phyloP scores from a whole-genome alignment of 2,888 invertebrate species.

The Stenoptilia bipunctidactyla region DNA sequence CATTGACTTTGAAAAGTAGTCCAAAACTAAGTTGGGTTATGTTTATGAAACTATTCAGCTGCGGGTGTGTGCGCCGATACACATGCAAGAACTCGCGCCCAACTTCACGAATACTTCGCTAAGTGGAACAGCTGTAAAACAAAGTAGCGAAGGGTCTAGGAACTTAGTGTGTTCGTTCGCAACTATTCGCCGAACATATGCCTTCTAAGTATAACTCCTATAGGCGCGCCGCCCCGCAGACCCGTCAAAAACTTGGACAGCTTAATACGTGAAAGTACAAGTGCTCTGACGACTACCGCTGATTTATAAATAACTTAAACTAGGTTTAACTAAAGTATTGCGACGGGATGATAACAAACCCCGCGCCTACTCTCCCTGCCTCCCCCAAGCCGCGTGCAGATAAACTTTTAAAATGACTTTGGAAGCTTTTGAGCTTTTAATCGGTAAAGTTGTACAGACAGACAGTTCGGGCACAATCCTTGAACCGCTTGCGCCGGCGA shows the following conservation, averaged over 20 bases:
- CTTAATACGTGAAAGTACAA: slow-evolving; percentile 40
- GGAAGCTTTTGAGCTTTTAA: slow-evolving; percentile 74
- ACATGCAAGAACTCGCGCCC: slow-evolving; percentile 69
- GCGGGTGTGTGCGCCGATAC: slow-evolving; percentile 67
- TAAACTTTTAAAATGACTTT: slow-evolving; percentile 74
- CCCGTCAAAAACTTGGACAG: slow-evolving; percentile 36
- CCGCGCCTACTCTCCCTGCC: slow-evolving; percentile 41
- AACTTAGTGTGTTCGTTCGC: slow-evolving; percentile 64
- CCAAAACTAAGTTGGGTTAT: slow-evolving; percentile 71
- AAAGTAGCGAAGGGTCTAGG: slow-evolving; percentile 71
- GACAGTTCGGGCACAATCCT: slow-evolving; percentile 73
- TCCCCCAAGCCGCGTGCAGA: slow-evolving; percentile 57
- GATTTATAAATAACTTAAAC: slow-evolving; percentile 66
- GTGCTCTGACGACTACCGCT: slow-evolving; percentile 40
- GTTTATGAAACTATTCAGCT: slow-evolving; percentile 71
- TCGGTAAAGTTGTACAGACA: slow-evolving; percentile 73
- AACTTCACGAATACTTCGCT: slow-evolving; percentile 69
- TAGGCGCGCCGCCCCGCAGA: slow-evolving; percentile 20
- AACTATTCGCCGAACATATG: slow-evolving; percentile 51
- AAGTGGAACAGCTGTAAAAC: slow-evolving; percentile 72
- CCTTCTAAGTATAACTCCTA: slow-evolving; percentile 41
- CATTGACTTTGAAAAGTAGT: slow-evolving; percentile 72
- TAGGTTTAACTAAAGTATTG: slow-evolving; percentile 66
- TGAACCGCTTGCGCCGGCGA: slow-evolving; percentile 73
- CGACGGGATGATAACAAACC: slow-evolving; percentile 58